A percentile compares a stretch with the other conserved stretches of the same genome.
Conservation (phyloP, 2,888 invertebrate genomes). For the Cetonia aurata region DNA sequence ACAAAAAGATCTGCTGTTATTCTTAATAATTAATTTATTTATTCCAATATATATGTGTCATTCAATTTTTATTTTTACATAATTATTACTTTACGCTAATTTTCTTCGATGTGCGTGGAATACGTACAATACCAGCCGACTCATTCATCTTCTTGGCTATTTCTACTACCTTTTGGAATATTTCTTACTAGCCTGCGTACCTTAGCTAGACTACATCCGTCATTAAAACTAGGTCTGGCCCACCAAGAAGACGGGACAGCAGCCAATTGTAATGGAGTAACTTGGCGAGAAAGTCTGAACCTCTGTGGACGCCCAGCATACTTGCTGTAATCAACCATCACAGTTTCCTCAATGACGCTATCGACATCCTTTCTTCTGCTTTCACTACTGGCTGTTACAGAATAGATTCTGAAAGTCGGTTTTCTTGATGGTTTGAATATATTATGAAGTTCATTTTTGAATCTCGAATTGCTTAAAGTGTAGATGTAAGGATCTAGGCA, state of each 20-base stretch:
- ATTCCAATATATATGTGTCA: too few relatives aligned
- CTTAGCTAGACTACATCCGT: slow-evolving; percentile 10
- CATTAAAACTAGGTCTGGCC: slow-evolving; percentile 16
- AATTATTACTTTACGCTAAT: too few relatives aligned
- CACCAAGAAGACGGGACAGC: neutral
- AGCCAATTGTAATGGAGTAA: neutral
- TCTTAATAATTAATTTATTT: too few relatives aligned
- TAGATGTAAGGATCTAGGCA: slow-evolving; percentile 87
- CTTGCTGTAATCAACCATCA: slow-evolving; percentile 4
- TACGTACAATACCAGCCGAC: too few relatives aligned
- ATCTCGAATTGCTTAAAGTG: slow-evolving; percentile 83
- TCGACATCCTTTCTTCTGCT: neutral
- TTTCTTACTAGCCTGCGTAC: slow-evolving; percentile 1
- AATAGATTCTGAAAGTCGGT: neutral
- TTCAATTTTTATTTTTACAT: too few relatives aligned
- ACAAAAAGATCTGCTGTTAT: too few relatives aligned
- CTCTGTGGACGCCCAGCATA: neutral
- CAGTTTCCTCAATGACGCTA: slow-evolving; percentile 5
- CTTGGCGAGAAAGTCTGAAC: neutral
- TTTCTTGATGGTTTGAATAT: slow-evolving; percentile 56
- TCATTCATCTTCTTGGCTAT: too few relatives aligned
- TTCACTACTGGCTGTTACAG: neutral
- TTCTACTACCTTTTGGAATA: neutral
- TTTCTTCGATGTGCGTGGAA: too few relatives aligned
- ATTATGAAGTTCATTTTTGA: slow-evolving; percentile 73